These are phyloP conservation scores for Botrylloides violaceus DNA, from an alignment of 23 tunicate genomes.

Conservation along the genomic window DNA sequence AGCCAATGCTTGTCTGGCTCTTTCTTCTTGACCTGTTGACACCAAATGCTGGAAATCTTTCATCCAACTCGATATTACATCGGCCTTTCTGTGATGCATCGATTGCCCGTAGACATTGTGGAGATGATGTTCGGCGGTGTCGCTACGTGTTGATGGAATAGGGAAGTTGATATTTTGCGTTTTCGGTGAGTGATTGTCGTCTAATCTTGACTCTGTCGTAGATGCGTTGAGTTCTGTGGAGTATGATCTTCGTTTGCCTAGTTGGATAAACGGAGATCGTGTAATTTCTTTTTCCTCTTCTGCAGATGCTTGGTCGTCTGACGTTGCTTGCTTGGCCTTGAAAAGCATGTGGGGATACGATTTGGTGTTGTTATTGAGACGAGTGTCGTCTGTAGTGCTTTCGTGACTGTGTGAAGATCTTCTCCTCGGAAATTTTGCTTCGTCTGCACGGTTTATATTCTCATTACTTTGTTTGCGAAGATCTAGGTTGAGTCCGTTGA, in stretches of 20 bases:
- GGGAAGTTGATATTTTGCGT: no score
- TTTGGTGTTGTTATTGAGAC: background rate
- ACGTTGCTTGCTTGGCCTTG: no score
- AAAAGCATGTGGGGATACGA: background rate
- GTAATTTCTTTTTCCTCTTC: background rate
- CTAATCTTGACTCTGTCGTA: background rate
- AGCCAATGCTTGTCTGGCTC: slow-evolving; percentile 24
- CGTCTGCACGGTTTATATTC: background rate
- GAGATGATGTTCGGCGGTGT: no score
- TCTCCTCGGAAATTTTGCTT: background rate
- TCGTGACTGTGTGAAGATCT: background rate
- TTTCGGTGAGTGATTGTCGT: background rate
- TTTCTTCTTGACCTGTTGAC: slow-evolving; percentile 19
- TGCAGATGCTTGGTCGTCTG: no score
- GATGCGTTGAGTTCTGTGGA: background rate
- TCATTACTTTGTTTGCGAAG: background rate
- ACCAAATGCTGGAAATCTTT: slow-evolving; percentile 24
- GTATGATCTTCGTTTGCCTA: background rate
- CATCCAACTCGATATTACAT: slow-evolving; percentile 13
- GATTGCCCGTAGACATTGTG: background rate
- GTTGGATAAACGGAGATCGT: background rate
- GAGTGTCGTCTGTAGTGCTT: background rate
- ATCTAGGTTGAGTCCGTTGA: background rate
- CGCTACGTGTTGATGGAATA: no score
- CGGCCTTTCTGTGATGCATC: background rate